Evolutionary conservation across 2,113 vertebrate species (phyloP).

Genomic region (Pimephales promelas): DNA sequence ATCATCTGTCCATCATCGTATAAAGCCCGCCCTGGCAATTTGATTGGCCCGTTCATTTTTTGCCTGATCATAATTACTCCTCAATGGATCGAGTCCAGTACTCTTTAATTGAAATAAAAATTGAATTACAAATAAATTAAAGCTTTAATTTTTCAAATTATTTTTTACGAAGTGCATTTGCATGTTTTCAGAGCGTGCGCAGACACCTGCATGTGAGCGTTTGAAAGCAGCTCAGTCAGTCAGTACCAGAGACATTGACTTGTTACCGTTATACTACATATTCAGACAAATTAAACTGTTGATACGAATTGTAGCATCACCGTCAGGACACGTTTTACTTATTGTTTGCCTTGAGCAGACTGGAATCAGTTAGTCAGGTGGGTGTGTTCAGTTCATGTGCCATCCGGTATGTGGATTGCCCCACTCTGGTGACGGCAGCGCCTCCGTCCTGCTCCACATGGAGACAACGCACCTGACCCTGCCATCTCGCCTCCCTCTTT

Average conservation of each 20-base stretch:
- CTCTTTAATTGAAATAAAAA: too few relatives aligned
- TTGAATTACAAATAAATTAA: neutral
- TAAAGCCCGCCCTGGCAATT: too few relatives aligned
- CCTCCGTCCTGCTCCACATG: conserved; percentile 44
- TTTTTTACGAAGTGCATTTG: neutral
- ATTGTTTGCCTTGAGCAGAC: conserved; percentile 7
- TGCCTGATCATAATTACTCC: too few relatives aligned
- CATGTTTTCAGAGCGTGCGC: neutral
- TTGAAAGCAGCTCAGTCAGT: neutral
- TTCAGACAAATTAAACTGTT: neutral
- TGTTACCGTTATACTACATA: neutral
- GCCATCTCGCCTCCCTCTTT: conserved; percentile 32
- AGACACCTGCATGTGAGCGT: neutral
- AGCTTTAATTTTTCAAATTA: neutral
- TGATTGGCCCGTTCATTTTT: too few relatives aligned
- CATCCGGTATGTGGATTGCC: neutral
- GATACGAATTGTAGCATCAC: neutral
- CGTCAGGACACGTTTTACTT: neutral
- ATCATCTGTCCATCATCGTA: too few relatives aligned
- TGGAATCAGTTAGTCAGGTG: conserved; percentile 1
- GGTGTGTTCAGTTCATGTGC: neutral
- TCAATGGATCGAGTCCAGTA: too few relatives aligned
- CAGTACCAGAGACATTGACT: neutral
- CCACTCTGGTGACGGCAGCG: conserved; percentile 14
- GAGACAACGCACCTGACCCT: conserved; percentile 56